Evolutionary conservation across 1,140 invertebrate species (phyloP).

Genomic region (Parasteatoda tepidariorum): DNA sequence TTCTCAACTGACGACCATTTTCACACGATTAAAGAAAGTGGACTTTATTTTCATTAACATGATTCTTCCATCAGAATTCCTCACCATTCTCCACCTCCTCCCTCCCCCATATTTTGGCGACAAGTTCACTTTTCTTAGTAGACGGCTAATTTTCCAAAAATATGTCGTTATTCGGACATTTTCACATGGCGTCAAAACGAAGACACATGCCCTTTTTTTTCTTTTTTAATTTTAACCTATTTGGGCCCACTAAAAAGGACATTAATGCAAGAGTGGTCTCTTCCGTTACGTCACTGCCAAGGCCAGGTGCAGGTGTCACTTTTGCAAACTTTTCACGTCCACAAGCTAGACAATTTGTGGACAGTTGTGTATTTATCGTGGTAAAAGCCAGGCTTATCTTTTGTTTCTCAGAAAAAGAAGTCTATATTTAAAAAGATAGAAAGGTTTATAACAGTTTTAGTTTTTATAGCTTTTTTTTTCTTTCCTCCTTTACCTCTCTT

Average conservation of each 20-base stretch:
- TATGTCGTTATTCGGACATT: no score
- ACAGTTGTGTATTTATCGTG: slow-evolving; percentile 33
- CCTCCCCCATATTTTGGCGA: no score
- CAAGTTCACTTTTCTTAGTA: no score
- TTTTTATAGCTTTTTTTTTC: no score
- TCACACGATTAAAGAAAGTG: background rate
- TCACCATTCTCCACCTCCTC: background rate
- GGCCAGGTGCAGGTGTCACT: slow-evolving; percentile 48
- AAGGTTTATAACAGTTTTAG: no score
- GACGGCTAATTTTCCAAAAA: no score
- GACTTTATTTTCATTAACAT: no score
- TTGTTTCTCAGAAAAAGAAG: slow-evolving; percentile 6
- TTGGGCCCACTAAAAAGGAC: slow-evolving; percentile 33
- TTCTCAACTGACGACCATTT: background rate
- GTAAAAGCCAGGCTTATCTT: slow-evolving; percentile 17
- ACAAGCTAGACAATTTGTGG: slow-evolving; percentile 42
- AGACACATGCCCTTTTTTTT: background rate
- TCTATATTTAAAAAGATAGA: slow-evolving; percentile 47
- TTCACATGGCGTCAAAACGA: background rate
- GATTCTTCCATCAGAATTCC: background rate
- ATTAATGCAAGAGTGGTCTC: slow-evolving; percentile 3
- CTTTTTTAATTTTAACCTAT: background rate
- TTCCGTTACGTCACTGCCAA: slow-evolving; percentile 28
- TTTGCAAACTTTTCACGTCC: slow-evolving; percentile 33
- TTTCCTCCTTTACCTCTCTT: background rate